A percentile compares a stretch with the other conserved stretches of the same genome.
Conservation (phyloP, 2,113 vertebrate species). For the Gnathonemus longibarbis region DNA sequence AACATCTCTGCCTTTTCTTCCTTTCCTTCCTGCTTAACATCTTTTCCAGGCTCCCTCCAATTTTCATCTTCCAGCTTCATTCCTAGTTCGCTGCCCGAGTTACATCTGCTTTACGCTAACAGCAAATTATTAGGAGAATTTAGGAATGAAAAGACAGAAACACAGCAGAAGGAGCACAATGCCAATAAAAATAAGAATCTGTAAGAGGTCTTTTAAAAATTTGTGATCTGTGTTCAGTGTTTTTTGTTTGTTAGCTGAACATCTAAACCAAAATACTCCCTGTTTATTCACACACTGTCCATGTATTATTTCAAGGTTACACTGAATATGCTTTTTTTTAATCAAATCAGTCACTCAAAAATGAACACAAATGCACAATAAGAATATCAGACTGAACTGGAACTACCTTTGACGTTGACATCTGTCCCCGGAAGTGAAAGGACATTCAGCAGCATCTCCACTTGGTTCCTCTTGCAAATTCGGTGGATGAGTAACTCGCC, state of each 20-base stretch:
- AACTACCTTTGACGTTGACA: slow-evolving; percentile 88
- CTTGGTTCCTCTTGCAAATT: slow-evolving; percentile 88
- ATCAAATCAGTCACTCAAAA: slow-evolving; percentile 33
- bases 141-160: not conserved
- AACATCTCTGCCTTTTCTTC: not conserved
- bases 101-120: not conserved
- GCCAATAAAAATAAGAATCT: not conserved
- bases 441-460: slow-evolving; percentile 76
- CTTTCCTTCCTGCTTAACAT: not conserved
- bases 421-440: slow-evolving; percentile 75
- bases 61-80: not conserved
- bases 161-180: not conserved
- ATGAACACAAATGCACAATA: not conserved
- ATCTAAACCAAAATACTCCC: slow-evolving; percentile 35
- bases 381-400: not conserved
- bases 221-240: not conserved
- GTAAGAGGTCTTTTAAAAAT: not conserved
- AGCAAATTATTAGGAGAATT: not conserved
- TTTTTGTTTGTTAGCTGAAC: slow-evolving; percentile 31
- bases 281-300: slow-evolving; percentile 50
- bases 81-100: not conserved
- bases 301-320: slow-evolving; percentile 51
- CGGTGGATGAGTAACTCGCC: slow-evolving; percentile 88
- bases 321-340: slow-evolving; percentile 39
- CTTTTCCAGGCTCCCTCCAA: not conserved